phyloP scores from a whole-genome alignment of 2,797 vertebrate genomes.

The Hirundo rustica region DNA sequence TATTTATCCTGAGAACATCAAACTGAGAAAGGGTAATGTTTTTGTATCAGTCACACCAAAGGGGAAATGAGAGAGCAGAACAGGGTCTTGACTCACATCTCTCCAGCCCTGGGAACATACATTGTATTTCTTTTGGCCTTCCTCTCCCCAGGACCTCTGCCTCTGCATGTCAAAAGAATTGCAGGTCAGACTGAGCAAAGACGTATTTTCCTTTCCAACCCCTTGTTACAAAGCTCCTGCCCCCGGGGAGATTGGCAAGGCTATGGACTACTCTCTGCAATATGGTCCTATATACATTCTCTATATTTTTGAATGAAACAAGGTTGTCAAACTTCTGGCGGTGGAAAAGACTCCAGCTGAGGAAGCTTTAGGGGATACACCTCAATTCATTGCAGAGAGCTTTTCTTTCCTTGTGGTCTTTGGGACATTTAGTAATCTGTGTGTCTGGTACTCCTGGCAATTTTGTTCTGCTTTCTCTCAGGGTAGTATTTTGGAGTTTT shows the following conservation, averaged over 20 bases:
- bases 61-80: not conserved
- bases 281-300: not conserved
- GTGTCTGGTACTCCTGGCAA: not conserved
- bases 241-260: not conserved
- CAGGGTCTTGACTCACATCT: not conserved
- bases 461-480: not conserved
- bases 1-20: not conserved
- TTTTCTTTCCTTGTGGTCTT: not conserved
- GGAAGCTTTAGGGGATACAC: not conserved
- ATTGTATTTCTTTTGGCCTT: not conserved
- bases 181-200: not conserved
- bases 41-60: not conserved
- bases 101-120: not conserved
- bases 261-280: not conserved
- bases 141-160: not conserved
- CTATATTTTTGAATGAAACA: not conserved
- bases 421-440: not conserved
- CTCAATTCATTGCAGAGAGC: accelerated
- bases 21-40: not conserved
- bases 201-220: not conserved
- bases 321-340: not conserved
- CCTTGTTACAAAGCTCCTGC: not conserved
- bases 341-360: not conserved
- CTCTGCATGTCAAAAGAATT: not conserved
- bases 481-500: not conserved